A percentile compares a stretch with the other conserved stretches of the same genome.
Evolutionary conservation across 2,113 vertebrate species (phyloP).

Genomic region (Scortum barcoo): DNA sequence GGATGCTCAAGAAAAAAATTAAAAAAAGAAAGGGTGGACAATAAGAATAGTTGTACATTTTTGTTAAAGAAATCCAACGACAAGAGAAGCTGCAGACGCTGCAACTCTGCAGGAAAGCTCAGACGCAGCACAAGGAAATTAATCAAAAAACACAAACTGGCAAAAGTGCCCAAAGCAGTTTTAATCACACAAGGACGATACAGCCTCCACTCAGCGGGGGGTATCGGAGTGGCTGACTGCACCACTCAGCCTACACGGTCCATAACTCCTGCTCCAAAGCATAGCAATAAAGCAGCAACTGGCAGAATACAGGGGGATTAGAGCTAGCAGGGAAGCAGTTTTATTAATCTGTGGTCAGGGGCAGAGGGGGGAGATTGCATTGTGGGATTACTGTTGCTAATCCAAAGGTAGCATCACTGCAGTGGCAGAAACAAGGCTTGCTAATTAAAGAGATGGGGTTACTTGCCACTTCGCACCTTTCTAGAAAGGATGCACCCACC

Average conservation of each 20-base stretch:
- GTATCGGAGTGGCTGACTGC: slow-evolving; percentile 22
- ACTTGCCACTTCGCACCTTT: slow-evolving; percentile 89
- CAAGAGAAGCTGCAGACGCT: slow-evolving; percentile 57
- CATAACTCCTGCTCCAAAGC: slow-evolving; percentile 36
- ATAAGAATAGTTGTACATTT: slow-evolving; percentile 22
- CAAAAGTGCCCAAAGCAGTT: slow-evolving; percentile 64
- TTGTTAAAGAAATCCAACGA: slow-evolving; percentile 49
- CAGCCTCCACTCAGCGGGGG: slow-evolving; percentile 51
- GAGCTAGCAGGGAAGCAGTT: slow-evolving; percentile 42
- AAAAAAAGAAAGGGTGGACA: neutral
- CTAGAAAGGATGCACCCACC: slow-evolving; percentile 83
- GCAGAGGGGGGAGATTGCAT: slow-evolving; percentile 61
- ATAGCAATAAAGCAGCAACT: slow-evolving; percentile 59
- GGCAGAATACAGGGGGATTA: slow-evolving; percentile 75
- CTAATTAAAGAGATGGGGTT: slow-evolving; percentile 75
- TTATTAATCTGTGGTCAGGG: slow-evolving; percentile 72
- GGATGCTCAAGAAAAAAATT: neutral
- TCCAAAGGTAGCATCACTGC: slow-evolving; percentile 81
- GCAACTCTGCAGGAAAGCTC: slow-evolving; percentile 58
- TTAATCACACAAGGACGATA: slow-evolving; percentile 61
- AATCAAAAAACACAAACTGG: slow-evolving; percentile 72
- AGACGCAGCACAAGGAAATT: slow-evolving; percentile 67
- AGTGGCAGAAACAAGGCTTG: slow-evolving; percentile 79
- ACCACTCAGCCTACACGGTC: slow-evolving; percentile 30
- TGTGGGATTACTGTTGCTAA: slow-evolving; percentile 77